A percentile compares a stretch with the other conserved stretches of the same genome.
Conservation (phyloP, 2,113 vertebrate genomes). For the Ginglymostoma cirratum region DNA sequence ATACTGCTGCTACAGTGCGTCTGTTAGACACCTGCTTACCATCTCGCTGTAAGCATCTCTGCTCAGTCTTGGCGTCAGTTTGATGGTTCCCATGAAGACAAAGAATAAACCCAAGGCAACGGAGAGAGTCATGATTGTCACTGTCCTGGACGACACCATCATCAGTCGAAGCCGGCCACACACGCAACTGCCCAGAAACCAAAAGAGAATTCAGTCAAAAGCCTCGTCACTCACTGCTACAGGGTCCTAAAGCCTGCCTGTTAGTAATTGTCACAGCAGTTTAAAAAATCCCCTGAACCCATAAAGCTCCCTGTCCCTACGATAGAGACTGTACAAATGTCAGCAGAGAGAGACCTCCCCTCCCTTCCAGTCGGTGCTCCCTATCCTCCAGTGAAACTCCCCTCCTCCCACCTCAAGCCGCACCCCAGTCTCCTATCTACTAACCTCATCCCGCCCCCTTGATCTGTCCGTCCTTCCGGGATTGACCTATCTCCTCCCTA, state of each 20-base stretch:
- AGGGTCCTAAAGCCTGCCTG: neutral
- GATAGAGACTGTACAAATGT: no score
- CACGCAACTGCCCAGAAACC: neutral
- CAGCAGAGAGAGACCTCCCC: no score
- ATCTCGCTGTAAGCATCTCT: slow-evolving; percentile 94
- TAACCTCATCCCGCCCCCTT: no score
- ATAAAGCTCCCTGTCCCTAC: neutral
- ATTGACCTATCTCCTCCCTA: no score
- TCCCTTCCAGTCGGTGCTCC: no score
- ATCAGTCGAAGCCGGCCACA: neutral
- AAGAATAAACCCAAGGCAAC: slow-evolving; percentile 91
- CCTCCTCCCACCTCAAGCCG: no score
- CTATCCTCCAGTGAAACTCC: no score
- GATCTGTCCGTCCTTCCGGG: no score
- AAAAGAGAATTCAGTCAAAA: neutral
- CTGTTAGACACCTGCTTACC: slow-evolving; percentile 62
- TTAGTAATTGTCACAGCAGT: neutral
- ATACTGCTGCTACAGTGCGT: neutral
- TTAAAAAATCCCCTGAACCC: neutral
- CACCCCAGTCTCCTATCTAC: no score
- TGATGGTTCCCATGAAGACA: slow-evolving; percentile 96
- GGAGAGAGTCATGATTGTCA: slow-evolving; percentile 86
- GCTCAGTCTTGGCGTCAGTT: slow-evolving; percentile 88
- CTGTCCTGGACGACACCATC: slow-evolving; percentile 86
- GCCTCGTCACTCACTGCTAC: neutral